Base-by-base conservation (phyloP, 2,797 vertebrate genomes). In the Hoplostethus atlanticus region DNA sequence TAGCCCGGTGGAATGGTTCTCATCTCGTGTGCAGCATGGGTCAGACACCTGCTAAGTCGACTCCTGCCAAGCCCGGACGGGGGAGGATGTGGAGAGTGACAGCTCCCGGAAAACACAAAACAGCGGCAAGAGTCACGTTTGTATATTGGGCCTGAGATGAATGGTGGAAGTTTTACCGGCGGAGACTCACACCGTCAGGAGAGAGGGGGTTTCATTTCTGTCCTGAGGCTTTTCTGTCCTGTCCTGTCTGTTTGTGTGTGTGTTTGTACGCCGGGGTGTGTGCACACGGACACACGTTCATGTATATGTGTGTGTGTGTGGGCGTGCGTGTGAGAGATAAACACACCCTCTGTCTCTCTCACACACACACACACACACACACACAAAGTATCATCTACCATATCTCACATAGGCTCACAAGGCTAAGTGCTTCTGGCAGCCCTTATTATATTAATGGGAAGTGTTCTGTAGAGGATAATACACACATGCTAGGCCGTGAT, bases 371-470 rank as follows among this genome's bases (percentile, higher is more conserved):
- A 21, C 21, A 21, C 21, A 21, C 84, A 65, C 46, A 62, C 68
- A 83, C 77, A 74, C 76, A 85, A 66, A 80, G 87, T 86, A 86
- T 86, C 83, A 65, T 85, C 77, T 80, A 81, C 46, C 66, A 52
- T 75, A 86, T 87, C 83, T 80, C 76, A 73, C 71, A 84, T 64
- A 73, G 74, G 73, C 77, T 88, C 67, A 80, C 69, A 69, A 74
- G 76, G 82, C 81, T 90, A 89, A 93, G 91, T 93, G 90, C 86
- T 91, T 87, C 77, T 89, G 90, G 88, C 91, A 90, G 84, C 84
- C 73, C 86, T 85, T 80, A 88, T 92, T 91, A 90, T 93, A 91
- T 90, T 86, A 89, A 91, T 88, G 90, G 91, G 89, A 95, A 93
- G 87, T 88, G 86, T 91, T 91, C 80, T 90, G 86, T 90, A 86